phyloP scores from a whole-genome alignment of 1,140 invertebrate genomes.

The Temnothorax longispinosus region DNA sequence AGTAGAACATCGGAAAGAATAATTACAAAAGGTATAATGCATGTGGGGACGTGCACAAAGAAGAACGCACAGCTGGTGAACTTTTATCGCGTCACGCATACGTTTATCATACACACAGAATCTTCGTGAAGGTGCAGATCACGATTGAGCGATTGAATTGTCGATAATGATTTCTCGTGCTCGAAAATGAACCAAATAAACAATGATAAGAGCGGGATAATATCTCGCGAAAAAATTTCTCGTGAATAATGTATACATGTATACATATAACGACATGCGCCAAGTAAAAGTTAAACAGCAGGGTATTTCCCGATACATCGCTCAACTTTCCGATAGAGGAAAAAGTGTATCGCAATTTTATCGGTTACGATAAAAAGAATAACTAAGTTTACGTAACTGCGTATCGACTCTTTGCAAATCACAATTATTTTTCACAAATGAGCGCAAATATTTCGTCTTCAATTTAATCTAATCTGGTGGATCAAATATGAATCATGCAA shows the following conservation, averaged over 20 bases:
- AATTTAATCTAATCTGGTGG: neutral
- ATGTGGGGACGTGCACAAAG: neutral
- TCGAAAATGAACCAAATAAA: conserved; percentile 13
- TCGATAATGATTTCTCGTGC: neutral
- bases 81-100: neutral
- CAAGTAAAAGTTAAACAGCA: neutral
- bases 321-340: neutral
- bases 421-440: neutral
- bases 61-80: neutral
- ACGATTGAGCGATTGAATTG: neutral
- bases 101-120: neutral
- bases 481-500: neutral
- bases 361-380: neutral
- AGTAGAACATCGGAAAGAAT: neutral
- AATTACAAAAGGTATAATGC: neutral
- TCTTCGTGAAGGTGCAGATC: neutral
- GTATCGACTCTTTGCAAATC: neutral
- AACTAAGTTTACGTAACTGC: neutral
- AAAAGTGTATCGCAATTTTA: neutral
- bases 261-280: neutral
- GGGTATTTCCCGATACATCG: neutral
- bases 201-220: conserved; percentile 18
- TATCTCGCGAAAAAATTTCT: neutral
- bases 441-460: neutral
- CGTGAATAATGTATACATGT: neutral